Conservation (phyloP, 2,888 invertebrate genomes). For the Adela reaumurella region DNA sequence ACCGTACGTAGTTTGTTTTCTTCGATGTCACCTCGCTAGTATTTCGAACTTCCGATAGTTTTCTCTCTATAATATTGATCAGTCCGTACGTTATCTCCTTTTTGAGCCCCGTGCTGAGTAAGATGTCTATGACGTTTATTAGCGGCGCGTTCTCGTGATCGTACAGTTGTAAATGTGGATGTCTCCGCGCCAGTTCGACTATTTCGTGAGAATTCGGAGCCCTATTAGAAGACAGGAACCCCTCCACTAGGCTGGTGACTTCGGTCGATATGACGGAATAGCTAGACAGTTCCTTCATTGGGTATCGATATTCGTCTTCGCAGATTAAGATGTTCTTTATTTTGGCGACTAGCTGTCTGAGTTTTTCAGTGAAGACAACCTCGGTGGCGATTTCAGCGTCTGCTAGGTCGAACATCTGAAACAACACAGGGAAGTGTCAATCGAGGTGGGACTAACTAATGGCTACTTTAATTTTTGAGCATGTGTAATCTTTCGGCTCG, state of each 20-base stretch:
- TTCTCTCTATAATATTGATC: slow-evolving; percentile 47
- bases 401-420: slow-evolving; percentile 67
- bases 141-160: slow-evolving; percentile 48
- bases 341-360: slow-evolving; percentile 50
- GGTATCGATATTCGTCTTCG: slow-evolving; percentile 37
- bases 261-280: slow-evolving; percentile 58
- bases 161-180: slow-evolving; percentile 45
- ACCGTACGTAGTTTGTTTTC: slow-evolving; percentile 44
- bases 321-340: slow-evolving; percentile 48
- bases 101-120: slow-evolving; percentile 45
- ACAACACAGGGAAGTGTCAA: slow-evolving; percentile 12
- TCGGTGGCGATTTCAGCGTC: slow-evolving; percentile 63
- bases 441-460: too few relatives aligned
- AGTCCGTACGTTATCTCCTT: slow-evolving; percentile 49
- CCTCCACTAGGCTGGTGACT: slow-evolving; percentile 58
- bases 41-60: slow-evolving; percentile 42
- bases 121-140: slow-evolving; percentile 45
- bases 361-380: slow-evolving; percentile 65
- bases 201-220: slow-evolving; percentile 47
- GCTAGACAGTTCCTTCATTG: slow-evolving; percentile 53
- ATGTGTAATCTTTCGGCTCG: too few relatives aligned
- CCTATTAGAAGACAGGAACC: slow-evolving; percentile 50
- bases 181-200: slow-evolving; percentile 38
- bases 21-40: slow-evolving; percentile 39
- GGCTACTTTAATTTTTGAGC: too few relatives aligned